Percentiles rank a stretch among this genome's conserved stretches.
Evolutionary conservation across 64 coral and sea anemone species (phyloP).

Genomic region (Montipora cactus): DNA sequence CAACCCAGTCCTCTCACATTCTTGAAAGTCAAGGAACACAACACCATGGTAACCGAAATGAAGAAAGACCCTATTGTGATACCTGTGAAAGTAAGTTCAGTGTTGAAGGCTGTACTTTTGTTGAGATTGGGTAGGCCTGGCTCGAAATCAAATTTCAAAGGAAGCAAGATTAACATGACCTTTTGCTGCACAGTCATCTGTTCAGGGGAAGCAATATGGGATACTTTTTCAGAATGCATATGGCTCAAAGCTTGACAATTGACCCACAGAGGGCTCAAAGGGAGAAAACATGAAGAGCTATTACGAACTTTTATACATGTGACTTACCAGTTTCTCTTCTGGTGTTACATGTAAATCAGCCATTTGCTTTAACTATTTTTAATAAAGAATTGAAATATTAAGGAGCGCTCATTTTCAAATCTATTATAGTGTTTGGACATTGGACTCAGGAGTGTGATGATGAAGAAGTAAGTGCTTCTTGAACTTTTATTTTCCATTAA

Average conservation of each 20-base stretch:
- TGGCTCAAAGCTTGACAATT: no score
- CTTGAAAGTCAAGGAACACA: slow-evolving; percentile 79
- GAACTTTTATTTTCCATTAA: background rate
- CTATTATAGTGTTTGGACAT: slow-evolving; percentile 88
- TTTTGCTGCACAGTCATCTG: no score
- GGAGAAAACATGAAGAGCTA: no score
- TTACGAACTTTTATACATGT: no score
- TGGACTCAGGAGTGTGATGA: slow-evolving; percentile 97
- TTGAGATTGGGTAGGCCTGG: background rate
- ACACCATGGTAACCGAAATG: slow-evolving; percentile 87
- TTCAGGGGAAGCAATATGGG: no score
- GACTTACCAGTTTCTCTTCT: no score
- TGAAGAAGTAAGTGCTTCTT: slow-evolving; percentile 73
- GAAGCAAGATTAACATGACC: no score
- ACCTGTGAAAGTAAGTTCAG: slow-evolving; percentile 90
- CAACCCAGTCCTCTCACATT: slow-evolving; percentile 73
- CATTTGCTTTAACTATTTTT: no score
- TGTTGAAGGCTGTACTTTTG: background rate
- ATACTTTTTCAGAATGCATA: no score
- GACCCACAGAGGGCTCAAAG: no score
- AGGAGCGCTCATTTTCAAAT: background rate
- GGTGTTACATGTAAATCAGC: no score
- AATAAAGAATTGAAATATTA: background rate
- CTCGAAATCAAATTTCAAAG: no score
- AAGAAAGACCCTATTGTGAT: slow-evolving; percentile 93